Evolutionary conservation across 2,113 vertebrate species (phyloP), one percentile per base, ranked within the genome.

Genomic region (Pleuronectes platessa): DNA sequence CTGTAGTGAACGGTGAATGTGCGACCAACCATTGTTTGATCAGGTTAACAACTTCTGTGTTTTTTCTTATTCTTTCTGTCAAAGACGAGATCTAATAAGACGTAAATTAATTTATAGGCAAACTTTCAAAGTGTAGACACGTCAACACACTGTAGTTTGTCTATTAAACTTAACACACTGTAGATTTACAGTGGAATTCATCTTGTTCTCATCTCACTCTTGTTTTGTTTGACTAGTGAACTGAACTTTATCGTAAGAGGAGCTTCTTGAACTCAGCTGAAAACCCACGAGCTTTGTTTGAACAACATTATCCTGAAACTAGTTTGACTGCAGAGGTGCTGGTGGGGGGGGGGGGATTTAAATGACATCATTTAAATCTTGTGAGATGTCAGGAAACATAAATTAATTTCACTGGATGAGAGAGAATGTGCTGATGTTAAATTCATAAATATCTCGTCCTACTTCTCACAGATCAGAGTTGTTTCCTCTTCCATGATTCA

Each of bases 241-340:
- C 27, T 18, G 13, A 6, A 31, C 24, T 31, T 31, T 31, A 31
- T 31, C 31, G 26, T 12, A 5, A 35, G 21, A 35, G 58, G 8
- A 68, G 40, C 49, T 20, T 35, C 1, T 9, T 51, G 10, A 11
- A 37, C 17, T 31, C 1, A 31, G 31, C 31, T 1, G 31, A 31
- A 31, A 31, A 6, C 31, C 6, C 6, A 31, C 31, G 17, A 18
- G 45, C 42, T 68, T 60, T 81, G 66, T 81, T 81, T 75, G 61
- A 81, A 83, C 67, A 68, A 3, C 9, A 49, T 67, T 66, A 55
- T 62, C 51, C 58, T 20, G 12, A 64, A 80, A 83, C 71, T 37
- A 49, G 75, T 77, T 82, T 82, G 65, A 74, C 83, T 67, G 35
- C 67, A 45, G n/a, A 63, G n/a, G 9, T 2, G 49, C 15, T 20